These are phyloP conservation scores for Carassius gibelio DNA, from an alignment of 2,113 vertebrate species.

Conservation along the genomic window DNA sequence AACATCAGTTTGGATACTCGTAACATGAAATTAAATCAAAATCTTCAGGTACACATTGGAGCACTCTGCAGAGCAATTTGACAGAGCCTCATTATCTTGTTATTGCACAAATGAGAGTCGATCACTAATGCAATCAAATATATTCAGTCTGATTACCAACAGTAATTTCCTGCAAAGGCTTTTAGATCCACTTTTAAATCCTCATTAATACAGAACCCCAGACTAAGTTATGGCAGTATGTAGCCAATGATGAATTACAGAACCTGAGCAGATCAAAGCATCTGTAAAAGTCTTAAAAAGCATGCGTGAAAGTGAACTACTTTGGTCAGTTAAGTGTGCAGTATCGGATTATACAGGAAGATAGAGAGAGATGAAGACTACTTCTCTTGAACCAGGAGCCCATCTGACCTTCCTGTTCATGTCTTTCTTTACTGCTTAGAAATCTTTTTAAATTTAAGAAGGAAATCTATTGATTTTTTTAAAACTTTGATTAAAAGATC, in stretches of 20 bases:
- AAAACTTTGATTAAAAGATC: background rate
- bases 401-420: too few species aligned
- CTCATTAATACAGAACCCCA: constrained; percentile 36
- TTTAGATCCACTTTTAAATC: constrained; percentile 34
- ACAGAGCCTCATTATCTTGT: constrained; percentile 40
- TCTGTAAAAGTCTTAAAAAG: constrained; percentile 8
- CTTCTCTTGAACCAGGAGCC: too few species aligned
- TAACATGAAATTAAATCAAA: constrained; percentile 41
- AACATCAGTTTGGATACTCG: constrained; percentile 4
- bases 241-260: background rate
- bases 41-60: constrained; percentile 28
- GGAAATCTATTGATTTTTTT: background rate
- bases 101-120: constrained; percentile 33
- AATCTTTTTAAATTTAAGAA: too few species aligned
- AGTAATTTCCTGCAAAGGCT: constrained; percentile 35
- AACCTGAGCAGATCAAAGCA: background rate
- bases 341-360: too few species aligned
- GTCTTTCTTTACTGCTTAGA: too few species aligned
- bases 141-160: constrained; percentile 39
- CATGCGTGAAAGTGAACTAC: background rate
- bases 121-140: constrained; percentile 45
- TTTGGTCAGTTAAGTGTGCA: background rate
- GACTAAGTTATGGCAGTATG: constrained; percentile 15
- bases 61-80: constrained; percentile 15
- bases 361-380: too few species aligned